Percentiles rank a stretch among this genome's conserved stretches.
phyloP scores from a whole-genome alignment of 2,113 vertebrate genomes.

The Podarcis muralis region DNA sequence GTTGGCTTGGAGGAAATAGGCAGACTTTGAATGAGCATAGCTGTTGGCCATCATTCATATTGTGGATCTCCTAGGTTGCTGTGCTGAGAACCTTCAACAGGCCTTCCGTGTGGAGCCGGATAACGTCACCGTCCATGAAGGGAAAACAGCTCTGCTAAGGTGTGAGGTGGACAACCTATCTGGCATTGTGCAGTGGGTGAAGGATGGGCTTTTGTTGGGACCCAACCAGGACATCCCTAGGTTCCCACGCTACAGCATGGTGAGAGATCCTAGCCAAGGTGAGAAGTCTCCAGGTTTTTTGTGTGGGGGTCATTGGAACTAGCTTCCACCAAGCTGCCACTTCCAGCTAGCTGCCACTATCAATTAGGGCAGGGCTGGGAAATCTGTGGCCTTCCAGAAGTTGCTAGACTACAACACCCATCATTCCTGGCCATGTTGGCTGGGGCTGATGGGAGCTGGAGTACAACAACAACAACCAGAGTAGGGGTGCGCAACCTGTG shows the following conservation, averaged over 20 bases:
- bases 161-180: slow-evolving; percentile 81
- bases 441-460: no score
- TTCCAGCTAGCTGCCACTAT: not conserved
- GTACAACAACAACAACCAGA: no score
- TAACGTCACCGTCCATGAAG: slow-evolving; percentile 74
- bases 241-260: slow-evolving; percentile 81
- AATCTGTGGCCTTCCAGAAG: no score
- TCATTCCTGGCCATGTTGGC: no score
- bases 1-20: not conserved
- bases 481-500: no score
- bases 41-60: not conserved
- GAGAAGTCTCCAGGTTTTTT: not conserved
- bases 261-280: slow-evolving; percentile 77
- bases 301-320: not conserved
- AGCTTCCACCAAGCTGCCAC: no score
- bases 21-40: not conserved
- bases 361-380: not conserved
- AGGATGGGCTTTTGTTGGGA: slow-evolving; percentile 82
- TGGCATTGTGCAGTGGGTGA: slow-evolving; percentile 82
- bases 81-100: slow-evolving; percentile 50
- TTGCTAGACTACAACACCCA: no score
- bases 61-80: not conserved
- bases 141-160: slow-evolving; percentile 72
- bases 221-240: slow-evolving; percentile 77
- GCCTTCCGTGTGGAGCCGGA: slow-evolving; percentile 78